Evolutionary conservation across 2,888 invertebrate species (phyloP), one percentile per base, ranked within the genome.

Genomic region (Synergus itoensis): DNA sequence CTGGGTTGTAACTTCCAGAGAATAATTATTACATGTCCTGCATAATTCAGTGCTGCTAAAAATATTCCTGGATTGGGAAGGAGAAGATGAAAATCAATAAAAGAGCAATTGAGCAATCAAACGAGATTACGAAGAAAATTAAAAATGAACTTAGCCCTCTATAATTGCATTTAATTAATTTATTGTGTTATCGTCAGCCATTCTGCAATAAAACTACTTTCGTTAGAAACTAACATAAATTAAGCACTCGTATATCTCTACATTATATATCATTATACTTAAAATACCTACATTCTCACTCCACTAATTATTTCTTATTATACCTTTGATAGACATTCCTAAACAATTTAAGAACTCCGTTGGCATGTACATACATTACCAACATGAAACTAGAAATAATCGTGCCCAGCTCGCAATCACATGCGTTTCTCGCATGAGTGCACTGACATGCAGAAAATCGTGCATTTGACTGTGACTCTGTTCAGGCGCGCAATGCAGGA

Each of bases 391-490:
- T 21, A 62, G 21, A 28, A 62, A 14, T 62, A 62, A 28, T 14
- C 62, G 28, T 62, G 28, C 28, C 9, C 62, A 62, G 28, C 12
- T 62, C 28, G 12, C 28, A 28, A 62, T 62, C 28, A 62, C 62
- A 62, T 62, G 62, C 62, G 14, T 62, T 62, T 28, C 62, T 62
- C 28, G 28, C 62, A 21, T 62, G 62, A 62, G 28, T 62, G 62
- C 28, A 28, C 28, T 62, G 62, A 21, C 62, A 62, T 62, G 62
- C 62, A 62, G 62, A 62, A 62, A 62, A 62, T 62, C 28, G 14
- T 14, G 45, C 4, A 62, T 28, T 62, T 62, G 28, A 62, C 62
- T 62, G 14, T 12, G 14, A 62, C 62, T 62, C 28, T 14, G 21
- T 62, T 62, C 21, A 62, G 4, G 28, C 12, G 62, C 12, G 5